A percentile compares a stretch with the other conserved stretches of the same genome.
phyloP scores from a whole-genome alignment of 2,888 invertebrate species.

The Drosophila lacicola region DNA sequence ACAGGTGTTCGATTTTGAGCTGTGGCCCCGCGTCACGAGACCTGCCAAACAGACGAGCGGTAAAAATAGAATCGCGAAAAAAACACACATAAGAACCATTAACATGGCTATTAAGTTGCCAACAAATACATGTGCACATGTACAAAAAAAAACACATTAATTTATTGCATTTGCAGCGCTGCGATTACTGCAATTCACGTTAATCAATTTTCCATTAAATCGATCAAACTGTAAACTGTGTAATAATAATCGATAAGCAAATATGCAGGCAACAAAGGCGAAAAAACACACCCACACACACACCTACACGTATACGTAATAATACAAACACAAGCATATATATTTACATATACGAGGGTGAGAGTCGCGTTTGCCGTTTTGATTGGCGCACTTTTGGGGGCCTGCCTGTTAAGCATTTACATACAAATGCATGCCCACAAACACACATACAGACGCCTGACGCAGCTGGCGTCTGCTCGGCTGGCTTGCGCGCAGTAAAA shows the following conservation, averaged over 20 bases:
- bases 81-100: slow-evolving; percentile 4
- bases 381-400: slow-evolving; percentile 62
- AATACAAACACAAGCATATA: not conserved
- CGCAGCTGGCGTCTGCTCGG: slow-evolving; percentile 27
- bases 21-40: slow-evolving; percentile 54
- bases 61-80: slow-evolving; percentile 15
- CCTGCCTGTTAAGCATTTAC: slow-evolving; percentile 32
- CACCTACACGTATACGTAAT: not conserved
- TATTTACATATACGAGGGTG: not conserved
- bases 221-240: slow-evolving; percentile 47
- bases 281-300: not conserved
- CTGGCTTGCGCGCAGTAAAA: slow-evolving; percentile 23
- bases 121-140: slow-evolving; percentile 3
- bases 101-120: slow-evolving; percentile 20
- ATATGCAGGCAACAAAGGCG: not conserved
- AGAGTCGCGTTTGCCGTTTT: slow-evolving; percentile 16
- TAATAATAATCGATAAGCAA: slow-evolving; percentile 39
- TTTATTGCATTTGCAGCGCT: not conserved
- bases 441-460: slow-evolving; percentile 1
- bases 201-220: slow-evolving; percentile 38
- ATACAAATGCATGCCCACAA: slow-evolving; percentile 8
- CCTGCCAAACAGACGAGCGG: slow-evolving; percentile 16
- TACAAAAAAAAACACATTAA: not conserved
- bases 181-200: slow-evolving; percentile 2
- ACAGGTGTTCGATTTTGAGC: slow-evolving; percentile 51